A percentile compares a stretch with the other conserved stretches of the same genome.
These are phyloP conservation scores for Polylopha cassiicola DNA, from an alignment of 2,888 invertebrate species.

Conservation along the genomic window DNA sequence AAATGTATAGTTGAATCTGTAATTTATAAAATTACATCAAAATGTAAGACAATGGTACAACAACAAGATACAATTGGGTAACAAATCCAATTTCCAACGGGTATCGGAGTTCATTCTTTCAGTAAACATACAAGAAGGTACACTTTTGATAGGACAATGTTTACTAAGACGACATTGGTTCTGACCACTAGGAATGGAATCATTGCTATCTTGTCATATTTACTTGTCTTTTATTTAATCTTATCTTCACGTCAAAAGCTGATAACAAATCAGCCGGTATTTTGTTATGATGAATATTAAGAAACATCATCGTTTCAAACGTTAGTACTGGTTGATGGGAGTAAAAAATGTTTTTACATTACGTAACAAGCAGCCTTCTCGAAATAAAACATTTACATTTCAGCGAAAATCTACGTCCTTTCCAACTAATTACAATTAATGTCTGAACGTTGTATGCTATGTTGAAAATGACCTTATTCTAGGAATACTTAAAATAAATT, in stretches of 20 bases:
- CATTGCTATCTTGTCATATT: slow-evolving; percentile 10
- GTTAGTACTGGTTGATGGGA: too few relatives aligned
- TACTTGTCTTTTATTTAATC: slow-evolving; percentile 16
- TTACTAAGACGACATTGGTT: slow-evolving; percentile 2
- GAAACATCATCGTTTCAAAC: too few relatives aligned
- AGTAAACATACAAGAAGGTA: not conserved
- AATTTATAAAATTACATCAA: too few relatives aligned
- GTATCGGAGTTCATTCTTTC: too few relatives aligned
- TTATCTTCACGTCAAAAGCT: slow-evolving; percentile 5
- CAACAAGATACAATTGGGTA: too few relatives aligned
- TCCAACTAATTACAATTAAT: slow-evolving; percentile 5
- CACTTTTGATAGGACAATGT: slow-evolving; percentile 1
- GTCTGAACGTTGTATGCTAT: slow-evolving; percentile 4
- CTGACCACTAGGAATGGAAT: slow-evolving; percentile 1
- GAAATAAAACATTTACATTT: slow-evolving; percentile 6
- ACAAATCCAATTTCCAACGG: too few relatives aligned
- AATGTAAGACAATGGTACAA: too few relatives aligned
- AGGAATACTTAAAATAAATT: too few relatives aligned
- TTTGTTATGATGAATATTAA: too few relatives aligned
- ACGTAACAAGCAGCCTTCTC: too few relatives aligned
- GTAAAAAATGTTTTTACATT: slow-evolving; percentile 4
- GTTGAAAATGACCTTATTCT: too few relatives aligned
- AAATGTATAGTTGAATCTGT: too few relatives aligned
- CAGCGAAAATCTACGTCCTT: slow-evolving; percentile 7
- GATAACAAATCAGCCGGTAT: slow-evolving; percentile 9